phyloP scores from a whole-genome alignment of 1,140 invertebrate genomes.

The Meloidogyne exigua region DNA sequence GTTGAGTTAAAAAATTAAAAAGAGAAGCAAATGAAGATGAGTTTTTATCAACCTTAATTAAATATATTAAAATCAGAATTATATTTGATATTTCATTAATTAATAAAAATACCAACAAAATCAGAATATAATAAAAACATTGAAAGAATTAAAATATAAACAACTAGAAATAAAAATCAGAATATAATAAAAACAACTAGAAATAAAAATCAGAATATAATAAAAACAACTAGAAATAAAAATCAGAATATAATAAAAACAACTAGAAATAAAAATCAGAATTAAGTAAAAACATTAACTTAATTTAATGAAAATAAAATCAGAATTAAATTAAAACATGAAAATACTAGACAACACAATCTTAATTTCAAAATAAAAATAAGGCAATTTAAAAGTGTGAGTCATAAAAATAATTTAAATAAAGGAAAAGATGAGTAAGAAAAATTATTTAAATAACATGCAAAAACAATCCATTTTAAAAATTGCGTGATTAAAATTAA shows the following conservation, averaged over 20 bases:
- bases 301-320: background rate
- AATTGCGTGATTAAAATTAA: background rate
- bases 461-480: background rate
- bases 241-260: too few relatives aligned
- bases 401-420: conserved; percentile 2
- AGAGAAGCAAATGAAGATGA: background rate
- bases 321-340: background rate
- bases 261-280: too few relatives aligned
- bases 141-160: too few relatives aligned
- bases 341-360: background rate
- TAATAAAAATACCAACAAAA: too few relatives aligned
- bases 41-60: background rate
- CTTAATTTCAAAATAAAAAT: background rate
- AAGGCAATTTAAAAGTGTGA: background rate
- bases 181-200: too few relatives aligned
- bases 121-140: too few relatives aligned
- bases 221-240: too few relatives aligned
- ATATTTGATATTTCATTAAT: too few relatives aligned
- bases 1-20: background rate
- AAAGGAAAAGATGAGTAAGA: background rate
- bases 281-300: background rate
- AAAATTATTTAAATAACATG: background rate
- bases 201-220: too few relatives aligned
- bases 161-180: too few relatives aligned
- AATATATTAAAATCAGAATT: too few relatives aligned